A percentile compares a stretch with the other conserved stretches of the same genome.
Conservation (phyloP, 2,888 invertebrate genomes). For the Octonoba sinensis region DNA sequence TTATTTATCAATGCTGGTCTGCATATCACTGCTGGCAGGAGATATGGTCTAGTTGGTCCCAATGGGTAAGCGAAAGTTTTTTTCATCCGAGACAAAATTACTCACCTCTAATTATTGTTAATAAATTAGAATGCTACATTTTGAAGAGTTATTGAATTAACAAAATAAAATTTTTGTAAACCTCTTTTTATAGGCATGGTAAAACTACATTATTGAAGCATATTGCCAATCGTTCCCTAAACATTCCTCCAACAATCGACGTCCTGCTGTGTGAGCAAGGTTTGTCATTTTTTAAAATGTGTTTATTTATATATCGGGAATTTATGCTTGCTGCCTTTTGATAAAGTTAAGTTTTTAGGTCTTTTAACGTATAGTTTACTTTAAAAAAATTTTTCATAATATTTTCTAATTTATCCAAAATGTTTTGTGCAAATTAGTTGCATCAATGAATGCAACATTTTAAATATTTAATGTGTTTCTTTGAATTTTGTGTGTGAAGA, state of each 20-base stretch:
- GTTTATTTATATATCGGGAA: no score
- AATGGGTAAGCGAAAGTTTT: slow-evolving; percentile 81
- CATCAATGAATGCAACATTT: no score
- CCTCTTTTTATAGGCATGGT: slow-evolving; percentile 80
- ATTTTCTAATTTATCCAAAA: not conserved
- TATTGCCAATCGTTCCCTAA: slow-evolving; percentile 88
- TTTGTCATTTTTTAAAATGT: slow-evolving; percentile 64
- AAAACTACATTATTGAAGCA: slow-evolving; percentile 97
- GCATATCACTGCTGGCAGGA: slow-evolving; percentile 90
- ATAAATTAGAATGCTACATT: no score
- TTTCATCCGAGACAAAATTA: no score
- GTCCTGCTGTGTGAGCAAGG: slow-evolving; percentile 93
- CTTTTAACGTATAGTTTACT: not conserved
- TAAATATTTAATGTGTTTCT: no score
- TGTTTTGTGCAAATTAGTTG: no score
- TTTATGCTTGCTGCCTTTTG: not conserved
- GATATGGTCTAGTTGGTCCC: slow-evolving; percentile 98
- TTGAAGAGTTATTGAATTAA: no score
- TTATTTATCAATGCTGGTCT: slow-evolving; percentile 96
- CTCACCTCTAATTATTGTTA: no score
- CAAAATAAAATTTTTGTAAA: no score
- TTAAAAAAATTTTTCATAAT: not conserved
- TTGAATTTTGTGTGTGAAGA: no score
- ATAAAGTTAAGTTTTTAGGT: not conserved
- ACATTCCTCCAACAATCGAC: slow-evolving; percentile 95